Percentiles rank a stretch among this genome's conserved stretches.
These are phyloP conservation scores for Galerucella nymphaeae DNA, from an alignment of 2,888 invertebrate genomes.

Conservation along the genomic window DNA sequence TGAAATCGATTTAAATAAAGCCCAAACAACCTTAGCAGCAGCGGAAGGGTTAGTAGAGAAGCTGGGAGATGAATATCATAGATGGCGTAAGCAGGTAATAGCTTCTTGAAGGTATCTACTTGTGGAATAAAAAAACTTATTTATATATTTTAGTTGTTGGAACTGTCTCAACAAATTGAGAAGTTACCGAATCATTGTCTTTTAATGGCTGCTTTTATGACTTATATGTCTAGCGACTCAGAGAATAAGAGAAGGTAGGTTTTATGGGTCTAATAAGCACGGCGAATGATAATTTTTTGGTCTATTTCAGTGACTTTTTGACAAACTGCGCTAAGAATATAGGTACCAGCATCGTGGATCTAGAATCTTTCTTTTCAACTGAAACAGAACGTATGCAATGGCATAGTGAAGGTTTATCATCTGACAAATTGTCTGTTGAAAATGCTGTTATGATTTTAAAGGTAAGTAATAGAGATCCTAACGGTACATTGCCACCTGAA, in stretches of 20 bases:
- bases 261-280: too few species aligned
- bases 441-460: constrained; percentile 84
- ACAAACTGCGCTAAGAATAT: constrained; percentile 58
- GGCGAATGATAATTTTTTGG: too few species aligned
- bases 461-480: constrained; percentile 63
- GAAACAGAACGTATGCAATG: constrained; percentile 86
- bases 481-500: too few species aligned
- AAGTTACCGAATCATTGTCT: constrained; percentile 75
- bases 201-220: constrained; percentile 81
- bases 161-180: constrained; percentile 72
- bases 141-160: constrained; percentile 66
- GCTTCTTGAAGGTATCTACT: background rate
- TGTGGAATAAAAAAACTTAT: background rate
- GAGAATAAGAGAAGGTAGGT: constrained; percentile 73
- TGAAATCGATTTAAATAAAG: constrained; percentile 83
- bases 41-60: constrained; percentile 87
- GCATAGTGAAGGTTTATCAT: constrained; percentile 86
- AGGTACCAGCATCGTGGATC: constrained; percentile 64
- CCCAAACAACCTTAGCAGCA: constrained; percentile 79
- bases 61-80: constrained; percentile 86
- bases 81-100: constrained; percentile 83
- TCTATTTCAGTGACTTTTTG: constrained; percentile 55
- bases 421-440: constrained; percentile 81
- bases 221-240: constrained; percentile 73
- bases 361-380: constrained; percentile 70